Conservation (phyloP, 2,888 invertebrate genomes). For the Leucophora obtusa region DNA sequence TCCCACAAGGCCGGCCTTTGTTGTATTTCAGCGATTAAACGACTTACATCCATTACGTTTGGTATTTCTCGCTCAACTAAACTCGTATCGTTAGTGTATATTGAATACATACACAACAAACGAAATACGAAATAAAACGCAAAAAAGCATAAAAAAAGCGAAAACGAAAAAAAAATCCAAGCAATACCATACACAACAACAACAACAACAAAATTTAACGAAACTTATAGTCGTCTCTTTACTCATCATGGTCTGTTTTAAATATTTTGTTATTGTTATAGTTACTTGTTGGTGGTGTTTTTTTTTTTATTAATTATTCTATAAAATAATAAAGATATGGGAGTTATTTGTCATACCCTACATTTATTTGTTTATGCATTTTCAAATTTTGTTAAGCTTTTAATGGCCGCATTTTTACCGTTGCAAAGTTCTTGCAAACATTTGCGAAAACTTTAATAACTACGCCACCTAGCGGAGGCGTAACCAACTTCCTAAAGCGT, state of each 20-base stretch:
- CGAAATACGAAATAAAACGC: neutral
- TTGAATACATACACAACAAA: neutral
- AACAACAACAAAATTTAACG: constrained; percentile 2
- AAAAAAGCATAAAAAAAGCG: neutral
- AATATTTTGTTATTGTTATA: neutral
- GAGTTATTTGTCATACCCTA: neutral
- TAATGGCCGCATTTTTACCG: too few species aligned
- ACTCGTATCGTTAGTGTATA: constrained; percentile 46
- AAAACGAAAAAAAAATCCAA: neutral
- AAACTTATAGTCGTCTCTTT: neutral
- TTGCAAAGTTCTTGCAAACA: too few species aligned
- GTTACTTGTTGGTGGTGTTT: neutral
- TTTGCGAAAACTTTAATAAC: too few species aligned
- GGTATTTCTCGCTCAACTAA: constrained; percentile 72
- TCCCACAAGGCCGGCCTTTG: constrained; percentile 72
- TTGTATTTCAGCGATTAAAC: constrained; percentile 71
- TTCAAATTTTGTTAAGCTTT: too few species aligned
- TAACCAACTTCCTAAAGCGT: too few species aligned
- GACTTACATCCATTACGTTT: constrained; percentile 69
- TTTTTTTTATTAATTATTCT: neutral
- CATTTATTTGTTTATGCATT: too few species aligned
- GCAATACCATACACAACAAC: neutral
- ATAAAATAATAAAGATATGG: neutral
- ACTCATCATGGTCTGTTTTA: neutral
- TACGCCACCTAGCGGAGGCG: too few species aligned